Base-by-base conservation (phyloP, 2,113 vertebrate species). In the Heterocephalus glaber region DNA sequence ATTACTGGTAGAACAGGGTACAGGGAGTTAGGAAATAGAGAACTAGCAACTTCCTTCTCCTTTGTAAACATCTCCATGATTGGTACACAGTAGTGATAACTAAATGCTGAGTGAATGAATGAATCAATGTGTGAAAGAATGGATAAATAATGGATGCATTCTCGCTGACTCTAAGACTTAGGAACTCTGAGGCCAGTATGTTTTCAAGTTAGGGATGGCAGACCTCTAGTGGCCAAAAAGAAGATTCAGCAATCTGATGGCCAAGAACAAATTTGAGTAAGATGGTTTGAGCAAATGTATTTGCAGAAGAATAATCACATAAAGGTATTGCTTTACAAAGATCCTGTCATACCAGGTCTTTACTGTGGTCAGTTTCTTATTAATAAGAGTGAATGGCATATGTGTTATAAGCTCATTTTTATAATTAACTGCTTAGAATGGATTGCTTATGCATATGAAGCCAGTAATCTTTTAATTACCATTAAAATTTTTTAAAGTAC, bases 171-270 rank as follows among this genome's bases (percentile, higher is more conserved):
- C 68, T 54, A 41, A 41, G 41, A 30, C 8, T 56, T 14, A 49
- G 33, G 11, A 4, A 47, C 28, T 10, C 58, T 63, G 90, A 84
- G 12, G 38, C 3, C 2, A 80, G 16, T 33, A 17, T 63, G 8
- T 85, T 68, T 41, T 92, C 81, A 63, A 58, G 22, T 90, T 58
- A 84, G 82, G 38, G n/a, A 8, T 81, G 52, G 70, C 70, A 79
- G 96, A 76, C 96, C 96, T 97, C 96, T 97, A 97, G 96, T 95
- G 97, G 96, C 58, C 76, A 86, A 89, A 96, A 76, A 86, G 87
- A 89, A 92, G 79, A 96, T 26, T 28, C 74, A 93, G 56, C 56
- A 66, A 52, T 79, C 13, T 79, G 77, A 82, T 20, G 35, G 0
- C 35, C 10, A 4, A 49, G 58, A 88, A 89, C 2, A 74, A 90